Conservation (phyloP, 2,113 vertebrate genomes). For the Strigops habroptila region DNA sequence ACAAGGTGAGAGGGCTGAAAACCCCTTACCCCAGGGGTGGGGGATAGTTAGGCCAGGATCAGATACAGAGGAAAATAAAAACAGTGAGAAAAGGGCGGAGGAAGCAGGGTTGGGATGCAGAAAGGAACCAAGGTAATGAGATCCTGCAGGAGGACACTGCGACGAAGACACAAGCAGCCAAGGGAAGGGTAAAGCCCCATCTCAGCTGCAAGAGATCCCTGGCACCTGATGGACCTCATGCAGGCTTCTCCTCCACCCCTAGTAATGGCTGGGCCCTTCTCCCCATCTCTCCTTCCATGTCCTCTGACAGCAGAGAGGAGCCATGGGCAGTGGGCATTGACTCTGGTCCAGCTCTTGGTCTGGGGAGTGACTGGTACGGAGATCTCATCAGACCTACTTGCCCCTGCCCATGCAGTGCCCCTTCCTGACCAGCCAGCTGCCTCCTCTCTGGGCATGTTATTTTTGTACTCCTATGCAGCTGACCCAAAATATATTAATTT, state of each 20-base stretch:
- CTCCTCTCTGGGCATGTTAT: not conserved
- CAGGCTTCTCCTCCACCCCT: not conserved
- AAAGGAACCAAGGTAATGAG: not conserved
- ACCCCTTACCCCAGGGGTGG: not conserved
- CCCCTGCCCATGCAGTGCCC: not conserved
- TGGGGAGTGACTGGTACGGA: not conserved
- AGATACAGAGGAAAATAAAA: not conserved
- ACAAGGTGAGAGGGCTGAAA: not conserved
- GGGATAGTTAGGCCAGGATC: not conserved
- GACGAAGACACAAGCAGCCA: not conserved
- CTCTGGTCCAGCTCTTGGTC: no score
- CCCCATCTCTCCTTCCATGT: not conserved
- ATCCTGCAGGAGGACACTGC: not conserved
- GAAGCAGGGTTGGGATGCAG: not conserved
- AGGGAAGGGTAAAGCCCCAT: not conserved
- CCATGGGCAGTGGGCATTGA: accelerated
- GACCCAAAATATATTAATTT: not conserved
- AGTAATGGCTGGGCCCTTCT: accelerated
- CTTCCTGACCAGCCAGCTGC: not conserved
- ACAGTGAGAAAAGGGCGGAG: not conserved
- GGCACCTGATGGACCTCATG: accelerated
- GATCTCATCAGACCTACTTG: accelerated
- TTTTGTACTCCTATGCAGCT: not conserved
- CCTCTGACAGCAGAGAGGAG: not conserved
- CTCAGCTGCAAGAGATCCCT: not conserved